Conservation (phyloP, 2,888 invertebrate genomes). For the Rhaphigaster nebulosa region DNA sequence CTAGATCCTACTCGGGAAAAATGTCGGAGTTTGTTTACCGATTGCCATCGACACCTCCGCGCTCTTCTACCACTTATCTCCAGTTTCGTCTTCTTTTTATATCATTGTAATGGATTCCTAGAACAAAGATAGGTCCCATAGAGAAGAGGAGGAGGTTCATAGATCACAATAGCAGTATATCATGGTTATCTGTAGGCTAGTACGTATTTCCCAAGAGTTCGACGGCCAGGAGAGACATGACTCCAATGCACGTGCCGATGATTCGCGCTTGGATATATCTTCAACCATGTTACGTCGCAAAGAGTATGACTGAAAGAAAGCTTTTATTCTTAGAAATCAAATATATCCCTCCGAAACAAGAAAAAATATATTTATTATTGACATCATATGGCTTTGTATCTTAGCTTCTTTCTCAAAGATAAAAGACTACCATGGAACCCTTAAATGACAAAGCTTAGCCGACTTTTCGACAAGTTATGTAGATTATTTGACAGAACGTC, state of each 20-base stretch:
- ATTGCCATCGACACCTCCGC: slow-evolving; percentile 18
- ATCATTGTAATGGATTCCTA: background rate
- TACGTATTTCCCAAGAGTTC: background rate
- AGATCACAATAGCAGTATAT: background rate
- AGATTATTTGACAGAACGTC: no score
- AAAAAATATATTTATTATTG: no score
- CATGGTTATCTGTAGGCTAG: background rate
- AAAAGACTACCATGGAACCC: no score
- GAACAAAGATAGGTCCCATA: background rate
- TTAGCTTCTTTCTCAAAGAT: no score
- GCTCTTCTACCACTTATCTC: background rate
- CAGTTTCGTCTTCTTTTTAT: slow-evolving; percentile 26
- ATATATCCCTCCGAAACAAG: no score
- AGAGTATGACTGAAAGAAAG: no score
- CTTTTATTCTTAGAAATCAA: no score
- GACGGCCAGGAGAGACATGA: background rate
- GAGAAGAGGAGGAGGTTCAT: background rate
- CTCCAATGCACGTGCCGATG: background rate
- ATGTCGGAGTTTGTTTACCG: slow-evolving; percentile 25
- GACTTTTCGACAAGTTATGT: no score
- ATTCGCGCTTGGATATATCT: background rate
- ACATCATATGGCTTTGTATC: no score
- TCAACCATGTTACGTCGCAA: no score
- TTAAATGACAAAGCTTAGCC: no score
- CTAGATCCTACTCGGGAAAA: slow-evolving; percentile 31